Percentiles rank a stretch among this genome's conserved stretches.
phyloP scores from a whole-genome alignment of 2,113 vertebrate genomes.

The Rhinolophus sinicus region DNA sequence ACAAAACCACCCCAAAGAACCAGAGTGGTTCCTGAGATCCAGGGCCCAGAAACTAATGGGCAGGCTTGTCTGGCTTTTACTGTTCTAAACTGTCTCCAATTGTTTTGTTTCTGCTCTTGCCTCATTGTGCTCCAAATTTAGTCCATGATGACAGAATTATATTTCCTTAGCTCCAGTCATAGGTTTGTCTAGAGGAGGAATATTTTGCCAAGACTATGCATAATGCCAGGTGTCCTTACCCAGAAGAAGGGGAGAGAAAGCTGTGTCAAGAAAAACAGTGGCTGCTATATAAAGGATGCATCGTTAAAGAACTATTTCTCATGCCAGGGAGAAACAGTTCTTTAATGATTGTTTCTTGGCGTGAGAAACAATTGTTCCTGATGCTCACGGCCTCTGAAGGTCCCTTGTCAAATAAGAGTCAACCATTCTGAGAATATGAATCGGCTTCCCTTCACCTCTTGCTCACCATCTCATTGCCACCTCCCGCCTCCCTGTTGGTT shows the following conservation, averaged over 20 bases:
- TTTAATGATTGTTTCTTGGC: background rate
- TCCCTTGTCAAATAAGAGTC: background rate
- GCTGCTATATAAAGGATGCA: fast-evolving
- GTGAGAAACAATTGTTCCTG: background rate
- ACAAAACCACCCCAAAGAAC: background rate
- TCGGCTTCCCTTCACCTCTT: background rate
- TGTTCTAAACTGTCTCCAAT: background rate
- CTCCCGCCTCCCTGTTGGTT: background rate
- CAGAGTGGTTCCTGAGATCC: background rate
- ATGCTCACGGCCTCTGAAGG: background rate
- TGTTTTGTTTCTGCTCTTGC: background rate
- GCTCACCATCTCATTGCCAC: background rate
- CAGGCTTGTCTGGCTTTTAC: too few relatives aligned
- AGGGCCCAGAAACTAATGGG: background rate
- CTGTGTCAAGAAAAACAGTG: background rate
- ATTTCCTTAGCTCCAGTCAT: background rate
- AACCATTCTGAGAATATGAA: background rate
- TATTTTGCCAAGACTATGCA: fast-evolving
- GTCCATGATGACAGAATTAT: background rate
- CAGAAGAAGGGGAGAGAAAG: background rate
- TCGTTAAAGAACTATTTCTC: background rate
- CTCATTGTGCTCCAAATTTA: background rate
- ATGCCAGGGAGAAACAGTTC: background rate
- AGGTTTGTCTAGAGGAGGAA: background rate
- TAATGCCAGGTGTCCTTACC: background rate